Evolutionary conservation across 2,888 invertebrate species (phyloP), one percentile per base, ranked within the genome.

Genomic region (Formica aserva): DNA sequence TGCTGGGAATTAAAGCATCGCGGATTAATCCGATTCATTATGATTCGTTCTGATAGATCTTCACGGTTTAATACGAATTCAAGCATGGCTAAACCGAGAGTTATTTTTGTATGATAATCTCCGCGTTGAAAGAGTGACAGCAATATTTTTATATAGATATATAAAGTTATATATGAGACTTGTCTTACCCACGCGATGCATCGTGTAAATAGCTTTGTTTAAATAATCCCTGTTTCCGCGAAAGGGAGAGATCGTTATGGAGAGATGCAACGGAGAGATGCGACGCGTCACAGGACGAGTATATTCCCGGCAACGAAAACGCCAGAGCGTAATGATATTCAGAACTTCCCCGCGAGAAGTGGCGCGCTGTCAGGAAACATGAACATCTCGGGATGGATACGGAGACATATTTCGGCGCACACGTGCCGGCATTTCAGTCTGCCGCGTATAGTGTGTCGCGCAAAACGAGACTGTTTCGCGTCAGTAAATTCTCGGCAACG

Each of bases 401-500:
- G 66, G 77, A 57, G 78, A 84, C 67, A 80, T 84, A 82, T 87
- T 87, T 80, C 63, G 57, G n/a, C 18, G 45, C n/a, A 74, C 67
- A 75, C 69, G 78, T 82, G 81, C 52, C 71, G 69, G 41, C 66
- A 22, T 41, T 48, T 45, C 74, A 18, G 57, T 18, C 76, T 76
- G 82, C 69, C 69, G 75, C 57, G 45, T 3, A 52, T 57, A 65
- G 71, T 75, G 72, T 75, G 81, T 88, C 69, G 77, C 48, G 60
- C 52, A 86, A 88, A 88, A 88, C 77, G 75, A 78, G 85, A 88
- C 83, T 67, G 78, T 75, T 83, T 67, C 78, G 69, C 69, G 78
- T 82, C 83, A 69, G 80, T 88, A 83, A 83, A 86, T 88, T 84
- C 81, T 83, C 87, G 41, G 35, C 74, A 48, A 41, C 67, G 26